These are phyloP conservation scores for Drosophila imparisetae DNA, from an alignment of 2,888 invertebrate genomes.

Conservation along the genomic window DNA sequence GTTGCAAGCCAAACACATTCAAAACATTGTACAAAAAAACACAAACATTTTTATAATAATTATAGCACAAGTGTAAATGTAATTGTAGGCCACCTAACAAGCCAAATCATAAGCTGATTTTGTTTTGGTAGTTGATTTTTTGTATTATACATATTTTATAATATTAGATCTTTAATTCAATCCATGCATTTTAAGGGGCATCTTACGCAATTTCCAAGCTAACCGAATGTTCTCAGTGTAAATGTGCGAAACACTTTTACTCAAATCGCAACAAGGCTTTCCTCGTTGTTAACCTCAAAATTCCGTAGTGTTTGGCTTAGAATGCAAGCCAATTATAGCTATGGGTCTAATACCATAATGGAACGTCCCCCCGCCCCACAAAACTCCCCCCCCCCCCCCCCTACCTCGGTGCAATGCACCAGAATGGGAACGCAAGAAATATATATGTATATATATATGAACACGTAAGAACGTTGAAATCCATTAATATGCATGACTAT, in stretches of 20 bases:
- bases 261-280: constrained; percentile 43
- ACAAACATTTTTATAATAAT: constrained; percentile 10
- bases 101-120: background rate
- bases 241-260: constrained; percentile 17
- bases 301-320: constrained; percentile 41
- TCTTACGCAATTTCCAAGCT: background rate
- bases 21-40: constrained; percentile 11
- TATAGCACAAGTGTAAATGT: constrained; percentile 1
- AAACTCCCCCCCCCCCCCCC: background rate
- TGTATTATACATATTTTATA: too few species aligned
- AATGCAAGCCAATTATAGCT: constrained; percentile 57
- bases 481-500: background rate
- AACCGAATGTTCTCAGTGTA: background rate
- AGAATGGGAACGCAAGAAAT: constrained; percentile 29
- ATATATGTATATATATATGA: background rate
- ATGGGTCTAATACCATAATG: constrained; percentile 54
- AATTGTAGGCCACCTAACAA: background rate
- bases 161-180: background rate
- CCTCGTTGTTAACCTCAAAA: constrained; percentile 47
- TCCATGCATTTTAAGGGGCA: background rate
- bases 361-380: constrained; percentile 1
- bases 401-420: constrained; percentile 9
- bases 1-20: background rate
- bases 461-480: constrained; percentile 2
- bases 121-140: background rate